These are phyloP conservation scores for Leucophenga maculata DNA, from an alignment of 2,888 invertebrate genomes.

Conservation along the genomic window DNA sequence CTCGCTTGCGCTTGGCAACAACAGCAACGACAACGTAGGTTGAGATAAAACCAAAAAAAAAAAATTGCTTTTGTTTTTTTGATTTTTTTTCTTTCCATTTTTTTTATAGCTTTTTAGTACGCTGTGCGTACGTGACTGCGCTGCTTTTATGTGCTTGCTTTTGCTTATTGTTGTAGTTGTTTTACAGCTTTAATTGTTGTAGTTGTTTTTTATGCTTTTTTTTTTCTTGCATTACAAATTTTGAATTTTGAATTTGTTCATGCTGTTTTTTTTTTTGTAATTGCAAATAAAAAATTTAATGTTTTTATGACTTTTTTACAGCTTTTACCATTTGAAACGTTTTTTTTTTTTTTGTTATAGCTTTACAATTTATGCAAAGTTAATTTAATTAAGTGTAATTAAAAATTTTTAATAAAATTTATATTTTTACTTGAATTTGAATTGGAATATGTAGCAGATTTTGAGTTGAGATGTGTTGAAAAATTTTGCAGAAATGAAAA, in stretches of 20 bases:
- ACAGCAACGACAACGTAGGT: background rate
- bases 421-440: too few relatives aligned
- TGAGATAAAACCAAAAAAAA: too few relatives aligned
- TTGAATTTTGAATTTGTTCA: constrained; percentile 36
- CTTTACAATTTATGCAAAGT: too few relatives aligned
- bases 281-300: constrained; percentile 45
- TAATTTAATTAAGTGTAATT: too few relatives aligned
- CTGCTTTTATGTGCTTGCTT: background rate
- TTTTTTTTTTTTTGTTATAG: too few relatives aligned
- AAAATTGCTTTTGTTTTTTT: constrained; percentile 41
- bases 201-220: constrained; percentile 8
- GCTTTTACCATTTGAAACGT: constrained; percentile 32
- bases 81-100: constrained; percentile 14
- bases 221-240: constrained; percentile 25
- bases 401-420: too few relatives aligned
- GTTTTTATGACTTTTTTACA: constrained; percentile 32
- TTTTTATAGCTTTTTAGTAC: constrained; percentile 31
- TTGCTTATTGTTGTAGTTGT: background rate
- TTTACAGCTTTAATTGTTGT: background rate
- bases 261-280: constrained; percentile 37
- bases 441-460: too few relatives aligned
- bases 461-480: too few relatives aligned
- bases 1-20: constrained; percentile 11
- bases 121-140: constrained; percentile 52
- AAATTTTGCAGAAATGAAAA: too few relatives aligned